Evolutionary conservation across 1,140 invertebrate species (phyloP).

Genomic region (Drosophila murphyi): DNA sequence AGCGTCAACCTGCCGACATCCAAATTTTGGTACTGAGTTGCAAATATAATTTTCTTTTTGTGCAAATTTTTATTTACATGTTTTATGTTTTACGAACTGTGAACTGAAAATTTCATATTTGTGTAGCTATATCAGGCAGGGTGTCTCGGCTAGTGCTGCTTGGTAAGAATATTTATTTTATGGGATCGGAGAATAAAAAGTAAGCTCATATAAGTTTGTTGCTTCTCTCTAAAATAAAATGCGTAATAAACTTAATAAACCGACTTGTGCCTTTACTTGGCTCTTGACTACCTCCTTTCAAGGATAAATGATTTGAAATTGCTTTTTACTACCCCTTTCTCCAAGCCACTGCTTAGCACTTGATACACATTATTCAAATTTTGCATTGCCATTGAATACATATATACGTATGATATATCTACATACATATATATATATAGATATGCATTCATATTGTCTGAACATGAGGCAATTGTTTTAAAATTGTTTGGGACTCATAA

Average conservation of each 20-base stretch:
- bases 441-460: not conserved
- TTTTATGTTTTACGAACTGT: too few relatives aligned
- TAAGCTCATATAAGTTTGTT: not conserved
- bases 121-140: too few relatives aligned
- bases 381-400: slow-evolving; percentile 13
- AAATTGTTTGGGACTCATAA: slow-evolving; percentile 39
- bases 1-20: too few relatives aligned
- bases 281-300: not conserved
- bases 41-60: too few relatives aligned
- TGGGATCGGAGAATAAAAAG: not conserved
- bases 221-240: not conserved
- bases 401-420: not conserved
- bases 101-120: too few relatives aligned
- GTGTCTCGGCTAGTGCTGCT: too few relatives aligned
- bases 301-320: slow-evolving; percentile 25
- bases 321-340: slow-evolving; percentile 12
- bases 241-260: slow-evolving; percentile 14
- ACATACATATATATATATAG: too few relatives aligned
- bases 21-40: too few relatives aligned
- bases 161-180: too few relatives aligned
- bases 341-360: not conserved
- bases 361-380: slow-evolving; percentile 45
- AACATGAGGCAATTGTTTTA: slow-evolving; percentile 36
- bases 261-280: not conserved
- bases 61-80: too few relatives aligned